phyloP scores from a whole-genome alignment of 2,888 invertebrate genomes.

The Lathronympha strigana region DNA sequence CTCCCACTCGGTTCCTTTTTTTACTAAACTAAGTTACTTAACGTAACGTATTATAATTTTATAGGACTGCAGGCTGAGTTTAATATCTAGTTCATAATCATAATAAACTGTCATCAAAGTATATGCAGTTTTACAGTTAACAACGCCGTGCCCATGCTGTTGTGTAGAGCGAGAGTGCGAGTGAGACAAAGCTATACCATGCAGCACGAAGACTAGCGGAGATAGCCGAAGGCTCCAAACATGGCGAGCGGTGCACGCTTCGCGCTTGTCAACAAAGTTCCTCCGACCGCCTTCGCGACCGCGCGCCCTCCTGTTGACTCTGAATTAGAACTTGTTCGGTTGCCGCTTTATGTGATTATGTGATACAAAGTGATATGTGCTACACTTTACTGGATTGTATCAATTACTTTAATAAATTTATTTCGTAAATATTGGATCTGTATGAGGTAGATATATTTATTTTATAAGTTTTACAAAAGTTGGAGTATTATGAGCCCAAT shows the following conservation, averaged over 20 bases:
- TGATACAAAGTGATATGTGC: slow-evolving; percentile 58
- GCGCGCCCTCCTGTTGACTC: slow-evolving; percentile 57
- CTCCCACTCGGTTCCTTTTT: neutral
- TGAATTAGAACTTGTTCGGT: slow-evolving; percentile 42
- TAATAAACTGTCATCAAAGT: slow-evolving; percentile 33
- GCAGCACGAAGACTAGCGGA: slow-evolving; percentile 60
- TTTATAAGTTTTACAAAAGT: slow-evolving; percentile 18
- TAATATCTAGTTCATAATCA: slow-evolving; percentile 26
- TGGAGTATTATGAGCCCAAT: slow-evolving; percentile 33
- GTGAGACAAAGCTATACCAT: slow-evolving; percentile 34
- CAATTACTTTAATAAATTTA: slow-evolving; percentile 8
- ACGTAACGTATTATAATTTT: neutral
- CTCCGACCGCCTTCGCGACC: slow-evolving; percentile 59
- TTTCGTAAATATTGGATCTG: neutral
- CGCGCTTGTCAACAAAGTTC: slow-evolving; percentile 81
- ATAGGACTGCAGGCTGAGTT: neutral
- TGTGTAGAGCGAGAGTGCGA: slow-evolving; percentile 32
- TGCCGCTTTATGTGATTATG: slow-evolving; percentile 44
- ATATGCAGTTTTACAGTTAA: slow-evolving; percentile 40
- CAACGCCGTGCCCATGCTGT: slow-evolving; percentile 31
- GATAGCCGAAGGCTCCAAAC: slow-evolving; percentile 67
- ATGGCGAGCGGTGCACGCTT: slow-evolving; percentile 71
- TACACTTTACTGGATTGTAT: slow-evolving; percentile 43
- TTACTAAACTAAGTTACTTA: neutral
- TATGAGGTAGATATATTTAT: slow-evolving; percentile 33